Percentiles rank a stretch among this genome's conserved stretches.
phyloP scores from a whole-genome alignment of 92 coral and sea anemone genomes.

The Epizoanthus fatuus region DNA sequence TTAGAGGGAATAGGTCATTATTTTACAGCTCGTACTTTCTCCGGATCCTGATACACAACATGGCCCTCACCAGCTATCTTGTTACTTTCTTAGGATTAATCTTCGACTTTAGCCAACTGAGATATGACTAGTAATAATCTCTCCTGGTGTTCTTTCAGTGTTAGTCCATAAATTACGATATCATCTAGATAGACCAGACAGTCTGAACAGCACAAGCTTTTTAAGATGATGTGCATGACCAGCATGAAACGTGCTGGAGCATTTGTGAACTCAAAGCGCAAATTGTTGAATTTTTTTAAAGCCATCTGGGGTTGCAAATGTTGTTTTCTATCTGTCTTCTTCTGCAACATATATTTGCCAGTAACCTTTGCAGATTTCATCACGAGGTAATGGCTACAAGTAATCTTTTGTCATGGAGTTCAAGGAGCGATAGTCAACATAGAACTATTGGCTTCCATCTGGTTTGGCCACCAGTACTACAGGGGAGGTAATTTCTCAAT shows the following conservation, averaged over 20 bases:
- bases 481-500: not conserved
- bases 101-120: too few species aligned
- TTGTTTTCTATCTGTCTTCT: conserved; percentile 16
- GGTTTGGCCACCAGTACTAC: not conserved
- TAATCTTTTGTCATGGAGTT: not conserved
- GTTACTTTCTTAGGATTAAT: too few species aligned
- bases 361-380: conserved; percentile 2
- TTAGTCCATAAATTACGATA: not conserved
- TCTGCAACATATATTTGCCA: conserved; percentile 19
- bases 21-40: too few species aligned
- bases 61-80: too few species aligned
- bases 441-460: not conserved
- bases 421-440: not conserved
- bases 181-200: conserved; percentile 30
- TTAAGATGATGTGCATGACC: conserved; percentile 14
- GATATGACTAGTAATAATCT: not conserved
- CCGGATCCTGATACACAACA: too few species aligned
- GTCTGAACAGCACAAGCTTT: conserved; percentile 1
- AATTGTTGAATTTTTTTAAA: not conserved
- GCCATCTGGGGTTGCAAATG: not conserved
- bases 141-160: not conserved
- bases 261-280: not conserved
- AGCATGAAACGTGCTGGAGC: conserved; percentile 17
- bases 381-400: not conserved
- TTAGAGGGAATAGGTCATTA: too few species aligned